Evolutionary conservation across 2,888 invertebrate species (phyloP).

Genomic region (Drosophila birchii): DNA sequence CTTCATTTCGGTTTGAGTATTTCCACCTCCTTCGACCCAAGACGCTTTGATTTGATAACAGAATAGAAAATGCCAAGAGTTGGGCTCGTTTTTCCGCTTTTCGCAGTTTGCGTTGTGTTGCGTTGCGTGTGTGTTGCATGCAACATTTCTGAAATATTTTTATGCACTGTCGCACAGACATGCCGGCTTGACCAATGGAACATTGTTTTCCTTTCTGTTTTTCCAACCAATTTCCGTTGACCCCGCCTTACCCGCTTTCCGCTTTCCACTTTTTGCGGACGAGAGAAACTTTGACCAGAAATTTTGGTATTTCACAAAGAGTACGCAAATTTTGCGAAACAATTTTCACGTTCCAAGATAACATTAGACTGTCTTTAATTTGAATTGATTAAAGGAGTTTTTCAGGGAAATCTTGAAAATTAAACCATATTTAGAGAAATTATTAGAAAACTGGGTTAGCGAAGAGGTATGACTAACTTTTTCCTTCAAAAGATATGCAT

Average conservation of each 20-base stretch:
- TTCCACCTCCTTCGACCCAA: slow-evolving; percentile 11
- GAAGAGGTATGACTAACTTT: not conserved
- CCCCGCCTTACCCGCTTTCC: slow-evolving; percentile 6
- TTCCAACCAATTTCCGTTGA: slow-evolving; percentile 19
- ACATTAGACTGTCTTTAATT: not conserved
- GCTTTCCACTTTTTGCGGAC: slow-evolving; percentile 7
- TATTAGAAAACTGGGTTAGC: not conserved
- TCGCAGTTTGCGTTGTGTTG: slow-evolving; percentile 38
- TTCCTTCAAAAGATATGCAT: not conserved
- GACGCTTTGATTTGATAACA: slow-evolving; percentile 73
- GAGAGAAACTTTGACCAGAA: slow-evolving; percentile 33
- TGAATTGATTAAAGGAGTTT: slow-evolving; percentile 7
- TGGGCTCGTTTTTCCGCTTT: slow-evolving; percentile 12
- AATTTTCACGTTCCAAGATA: slow-evolving; percentile 14
- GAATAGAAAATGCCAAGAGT: slow-evolving; percentile 30
- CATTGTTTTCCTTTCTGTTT: slow-evolving; percentile 45
- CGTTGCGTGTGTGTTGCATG: slow-evolving; percentile 38
- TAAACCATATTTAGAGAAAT: not conserved
- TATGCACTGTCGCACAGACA: slow-evolving; percentile 73
- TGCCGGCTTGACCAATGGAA: slow-evolving; percentile 52
- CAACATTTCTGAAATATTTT: slow-evolving; percentile 73
- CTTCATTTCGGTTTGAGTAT: slow-evolving; percentile 10
- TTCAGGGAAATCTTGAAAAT: not conserved
- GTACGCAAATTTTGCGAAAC: slow-evolving; percentile 35
- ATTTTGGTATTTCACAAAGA: slow-evolving; percentile 34